phyloP scores from a whole-genome alignment of 2,113 vertebrate species.

The Charadrius vociferus region DNA sequence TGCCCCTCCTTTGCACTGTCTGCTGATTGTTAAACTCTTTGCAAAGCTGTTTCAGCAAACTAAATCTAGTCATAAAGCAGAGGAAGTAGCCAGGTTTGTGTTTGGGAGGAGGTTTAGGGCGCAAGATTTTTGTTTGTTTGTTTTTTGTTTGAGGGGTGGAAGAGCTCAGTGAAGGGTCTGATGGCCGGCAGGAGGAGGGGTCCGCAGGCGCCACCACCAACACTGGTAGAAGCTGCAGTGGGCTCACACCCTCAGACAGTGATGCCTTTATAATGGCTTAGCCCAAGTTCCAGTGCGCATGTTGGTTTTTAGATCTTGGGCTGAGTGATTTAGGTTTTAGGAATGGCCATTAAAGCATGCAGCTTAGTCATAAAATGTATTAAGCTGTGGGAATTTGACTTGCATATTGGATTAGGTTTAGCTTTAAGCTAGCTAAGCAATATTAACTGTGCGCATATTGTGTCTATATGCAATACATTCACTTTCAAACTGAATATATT shows the following conservation, averaged over 20 bases:
- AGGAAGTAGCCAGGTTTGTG: not conserved
- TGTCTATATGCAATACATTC: not conserved
- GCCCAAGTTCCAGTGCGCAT: not conserved
- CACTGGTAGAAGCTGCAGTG: fast-evolving
- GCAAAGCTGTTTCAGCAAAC: not conserved
- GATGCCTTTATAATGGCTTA: not conserved
- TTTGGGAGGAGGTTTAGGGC: not conserved
- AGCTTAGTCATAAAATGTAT: not conserved
- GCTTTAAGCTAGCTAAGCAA: not conserved
- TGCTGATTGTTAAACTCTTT: not conserved
- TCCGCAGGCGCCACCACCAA: fast-evolving
- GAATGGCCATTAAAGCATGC: not conserved
- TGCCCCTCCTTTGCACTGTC: fast-evolving
- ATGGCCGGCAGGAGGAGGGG: not conserved
- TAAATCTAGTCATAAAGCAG: not conserved
- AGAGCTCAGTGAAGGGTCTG: not conserved
- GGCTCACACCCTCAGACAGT: not conserved
- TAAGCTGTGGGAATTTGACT: not conserved
- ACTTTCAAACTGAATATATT: not conserved
- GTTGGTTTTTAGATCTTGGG: not conserved
- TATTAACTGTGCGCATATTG: not conserved
- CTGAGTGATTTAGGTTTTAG: not conserved
- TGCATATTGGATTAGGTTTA: not conserved
- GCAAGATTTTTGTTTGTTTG: not conserved
- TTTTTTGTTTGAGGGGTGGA: not conserved